A percentile compares a stretch with the other conserved stretches of the same genome.
phyloP scores from a whole-genome alignment of 2,113 vertebrate genomes.

The Tamias sibiricus region DNA sequence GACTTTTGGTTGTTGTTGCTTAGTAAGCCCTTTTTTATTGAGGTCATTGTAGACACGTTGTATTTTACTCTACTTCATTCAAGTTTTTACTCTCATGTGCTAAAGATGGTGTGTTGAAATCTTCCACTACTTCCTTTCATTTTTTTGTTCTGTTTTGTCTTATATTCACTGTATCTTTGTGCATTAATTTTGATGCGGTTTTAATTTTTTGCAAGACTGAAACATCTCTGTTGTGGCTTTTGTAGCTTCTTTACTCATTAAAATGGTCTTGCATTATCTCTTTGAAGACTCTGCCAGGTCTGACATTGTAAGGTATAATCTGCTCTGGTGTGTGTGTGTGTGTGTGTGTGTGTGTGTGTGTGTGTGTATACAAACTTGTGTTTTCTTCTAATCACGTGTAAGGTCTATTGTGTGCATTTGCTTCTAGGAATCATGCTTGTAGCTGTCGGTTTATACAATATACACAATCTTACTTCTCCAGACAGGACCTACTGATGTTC shows the following conservation, averaged over 20 bases:
- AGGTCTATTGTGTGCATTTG: not conserved
- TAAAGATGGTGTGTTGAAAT: not conserved
- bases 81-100: not conserved
- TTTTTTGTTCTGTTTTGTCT: not conserved
- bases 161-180: not conserved
- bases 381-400: not conserved
- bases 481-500: too few species aligned
- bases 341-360: not conserved
- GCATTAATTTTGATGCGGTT: not conserved
- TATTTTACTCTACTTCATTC: not conserved
- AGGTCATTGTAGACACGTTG: not conserved
- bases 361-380: not conserved
- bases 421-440: not conserved
- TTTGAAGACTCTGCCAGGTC: not conserved
- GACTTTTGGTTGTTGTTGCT: not conserved
- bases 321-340: not conserved
- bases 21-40: not conserved
- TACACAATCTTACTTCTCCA: not conserved
- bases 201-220: not conserved
- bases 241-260: not conserved
- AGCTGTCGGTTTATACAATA: not conserved
- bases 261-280: not conserved
- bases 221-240: not conserved
- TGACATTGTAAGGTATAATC: not conserved
- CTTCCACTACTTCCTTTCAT: not conserved